Evolutionary conservation across 2,888 invertebrate genomes (phyloP).

Genomic region (Geotrupes spiniger): DNA sequence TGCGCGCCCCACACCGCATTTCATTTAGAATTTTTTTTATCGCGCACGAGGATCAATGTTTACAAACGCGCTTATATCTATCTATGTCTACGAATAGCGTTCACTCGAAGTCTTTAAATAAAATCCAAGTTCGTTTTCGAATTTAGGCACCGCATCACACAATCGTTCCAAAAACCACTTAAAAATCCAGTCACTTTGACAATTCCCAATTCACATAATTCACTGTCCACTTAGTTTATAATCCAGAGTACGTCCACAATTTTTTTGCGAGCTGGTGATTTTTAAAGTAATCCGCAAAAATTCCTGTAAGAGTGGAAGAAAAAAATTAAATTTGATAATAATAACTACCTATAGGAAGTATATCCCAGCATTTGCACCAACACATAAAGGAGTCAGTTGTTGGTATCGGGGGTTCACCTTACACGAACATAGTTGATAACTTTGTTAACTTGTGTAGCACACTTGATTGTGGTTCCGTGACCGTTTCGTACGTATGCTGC

Average conservation of each 20-base stretch:
- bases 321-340: not conserved
- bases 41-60: too few relatives aligned
- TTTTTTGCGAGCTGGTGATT: not conserved
- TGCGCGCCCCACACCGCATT: not conserved
- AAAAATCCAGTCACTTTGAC: not conserved
- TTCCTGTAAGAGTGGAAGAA: not conserved
- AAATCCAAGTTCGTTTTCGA: too few relatives aligned
- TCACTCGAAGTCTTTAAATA: too few relatives aligned
- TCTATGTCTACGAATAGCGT: too few relatives aligned
- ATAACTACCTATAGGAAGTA: conserved; percentile 60
- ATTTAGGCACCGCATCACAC: too few relatives aligned
- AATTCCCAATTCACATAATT: not conserved
- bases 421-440: conserved; percentile 29
- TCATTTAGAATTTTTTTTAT: too few relatives aligned
- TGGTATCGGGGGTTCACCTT: conserved; percentile 33
- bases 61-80: too few relatives aligned
- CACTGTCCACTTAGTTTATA: not conserved
- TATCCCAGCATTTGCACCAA: conserved; percentile 66
- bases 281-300: conserved; percentile 2
- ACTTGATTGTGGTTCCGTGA: conserved; percentile 24
- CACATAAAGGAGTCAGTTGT: conserved; percentile 46
- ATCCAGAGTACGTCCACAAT: not conserved
- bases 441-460: conserved; percentile 22
- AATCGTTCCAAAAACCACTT: not conserved
- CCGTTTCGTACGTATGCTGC: conserved; percentile 29